Conservation (phyloP, 2,113 vertebrate species). For the Harpagus bidentatus region DNA sequence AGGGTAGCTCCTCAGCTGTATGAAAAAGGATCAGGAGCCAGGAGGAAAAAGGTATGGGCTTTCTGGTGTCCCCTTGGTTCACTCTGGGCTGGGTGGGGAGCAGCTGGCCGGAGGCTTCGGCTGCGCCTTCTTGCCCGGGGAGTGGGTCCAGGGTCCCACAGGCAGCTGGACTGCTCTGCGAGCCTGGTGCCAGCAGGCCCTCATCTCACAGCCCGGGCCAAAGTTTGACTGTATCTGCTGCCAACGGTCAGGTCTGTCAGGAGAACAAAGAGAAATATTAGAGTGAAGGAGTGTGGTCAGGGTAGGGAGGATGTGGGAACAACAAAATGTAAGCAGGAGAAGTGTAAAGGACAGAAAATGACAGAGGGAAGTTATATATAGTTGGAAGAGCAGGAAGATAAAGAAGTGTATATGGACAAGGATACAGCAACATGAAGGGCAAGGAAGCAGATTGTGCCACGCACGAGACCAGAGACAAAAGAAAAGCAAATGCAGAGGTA, state of each 20-base stretch:
- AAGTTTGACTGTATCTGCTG: not conserved
- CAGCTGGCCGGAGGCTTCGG: not conserved
- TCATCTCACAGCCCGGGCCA: not conserved
- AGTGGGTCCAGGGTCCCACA: not conserved
- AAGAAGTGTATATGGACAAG: not conserved
- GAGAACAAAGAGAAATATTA: not conserved
- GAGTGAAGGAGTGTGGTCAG: not conserved
- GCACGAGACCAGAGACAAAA: not conserved
- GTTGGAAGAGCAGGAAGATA: not conserved
- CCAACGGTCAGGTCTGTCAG: accelerated
- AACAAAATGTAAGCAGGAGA: not conserved
- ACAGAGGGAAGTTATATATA: not conserved
- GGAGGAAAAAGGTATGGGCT: not conserved
- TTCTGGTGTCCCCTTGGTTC: not conserved
- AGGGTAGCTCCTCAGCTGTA: not conserved
- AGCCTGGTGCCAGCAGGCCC: not conserved
- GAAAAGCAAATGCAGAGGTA: not conserved
- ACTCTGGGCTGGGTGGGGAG: not conserved
- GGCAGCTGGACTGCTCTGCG: not conserved
- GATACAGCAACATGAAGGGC: not conserved
- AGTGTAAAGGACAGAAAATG: not conserved
- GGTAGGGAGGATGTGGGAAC: not conserved
- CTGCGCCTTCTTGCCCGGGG: not conserved
- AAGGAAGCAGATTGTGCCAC: not conserved
- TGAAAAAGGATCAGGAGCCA: not conserved